Conservation (phyloP, 2,797 vertebrate species). For the Odontamblyopus lacepedii region DNA sequence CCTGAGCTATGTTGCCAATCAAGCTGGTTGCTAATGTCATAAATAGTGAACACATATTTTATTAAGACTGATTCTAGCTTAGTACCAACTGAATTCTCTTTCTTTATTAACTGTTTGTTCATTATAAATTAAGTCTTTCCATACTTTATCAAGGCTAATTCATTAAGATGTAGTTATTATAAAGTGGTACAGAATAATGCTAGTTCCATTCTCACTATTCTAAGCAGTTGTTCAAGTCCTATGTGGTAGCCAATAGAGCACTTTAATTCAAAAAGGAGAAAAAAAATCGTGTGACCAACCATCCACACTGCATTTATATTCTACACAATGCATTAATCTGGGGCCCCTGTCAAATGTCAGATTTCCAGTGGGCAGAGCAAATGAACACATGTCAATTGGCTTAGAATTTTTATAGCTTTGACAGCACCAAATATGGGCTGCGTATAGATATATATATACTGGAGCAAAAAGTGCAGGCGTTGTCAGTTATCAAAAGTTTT, state of each 20-base stretch:
- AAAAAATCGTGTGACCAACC: neutral
- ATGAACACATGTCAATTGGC: conserved; percentile 1
- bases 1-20: no score
- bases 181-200: no score
- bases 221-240: neutral
- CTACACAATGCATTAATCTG: conserved; percentile 6
- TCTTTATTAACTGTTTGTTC: no score
- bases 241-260: neutral
- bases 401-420: neutral
- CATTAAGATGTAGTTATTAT: no score
- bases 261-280: neutral
- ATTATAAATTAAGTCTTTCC: no score
- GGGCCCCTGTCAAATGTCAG: neutral
- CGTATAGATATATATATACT: neutral
- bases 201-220: no score
- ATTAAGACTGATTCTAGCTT: neutral
- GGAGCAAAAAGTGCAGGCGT: neutral
- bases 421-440: neutral
- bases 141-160: no score
- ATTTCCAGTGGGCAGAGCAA: conserved; percentile 6
- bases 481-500: conserved; percentile 2
- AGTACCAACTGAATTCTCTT: no score
- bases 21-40: neutral
- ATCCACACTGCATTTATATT: conserved; percentile 6
- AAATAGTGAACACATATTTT: no score